A percentile compares a stretch with the other conserved stretches of the same genome.
Conservation (phyloP, 2,797 vertebrate species). For the Lagodon rhomboides region DNA sequence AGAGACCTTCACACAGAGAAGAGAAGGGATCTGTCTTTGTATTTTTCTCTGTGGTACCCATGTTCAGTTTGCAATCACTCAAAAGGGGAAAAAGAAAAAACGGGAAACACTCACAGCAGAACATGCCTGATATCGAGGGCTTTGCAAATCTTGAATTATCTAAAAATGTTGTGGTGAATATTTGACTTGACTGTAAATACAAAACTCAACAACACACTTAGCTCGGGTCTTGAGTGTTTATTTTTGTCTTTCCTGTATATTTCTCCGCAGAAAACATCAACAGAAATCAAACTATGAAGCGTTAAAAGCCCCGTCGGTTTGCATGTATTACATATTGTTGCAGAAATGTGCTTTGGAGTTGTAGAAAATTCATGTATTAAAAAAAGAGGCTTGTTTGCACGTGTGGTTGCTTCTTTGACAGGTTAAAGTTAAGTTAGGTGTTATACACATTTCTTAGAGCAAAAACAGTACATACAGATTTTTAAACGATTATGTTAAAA, state of each 20-base stretch:
- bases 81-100: conserved; percentile 14
- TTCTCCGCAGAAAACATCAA: not conserved
- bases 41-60: conserved; percentile 62
- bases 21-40: conserved; percentile 56
- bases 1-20: conserved; percentile 50
- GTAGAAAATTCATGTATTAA: conserved; percentile 70
- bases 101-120: conserved; percentile 7
- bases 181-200: conserved; percentile 77
- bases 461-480: not conserved
- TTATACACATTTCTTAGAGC: conserved; percentile 4
- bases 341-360: conserved; percentile 64
- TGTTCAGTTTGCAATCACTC: conserved; percentile 51
- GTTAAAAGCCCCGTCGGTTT: conserved; percentile 36
- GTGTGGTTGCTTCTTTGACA: conserved; percentile 52
- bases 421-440: conserved; percentile 23
- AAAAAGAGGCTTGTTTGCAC: conserved; percentile 57
- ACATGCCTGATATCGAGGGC: conserved; percentile 23
- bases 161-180: conserved; percentile 57
- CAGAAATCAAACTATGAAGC: conserved; percentile 45
- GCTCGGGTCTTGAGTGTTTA: conserved; percentile 67
- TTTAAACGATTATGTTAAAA: not conserved
- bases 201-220: conserved; percentile 63
- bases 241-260: conserved; percentile 55
- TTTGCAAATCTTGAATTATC: conserved; percentile 50
- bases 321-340: conserved; percentile 65